Percentiles rank a stretch among this genome's conserved stretches.
Conservation (phyloP, 2,797 vertebrate species). For the Sebastes alutus region DNA sequence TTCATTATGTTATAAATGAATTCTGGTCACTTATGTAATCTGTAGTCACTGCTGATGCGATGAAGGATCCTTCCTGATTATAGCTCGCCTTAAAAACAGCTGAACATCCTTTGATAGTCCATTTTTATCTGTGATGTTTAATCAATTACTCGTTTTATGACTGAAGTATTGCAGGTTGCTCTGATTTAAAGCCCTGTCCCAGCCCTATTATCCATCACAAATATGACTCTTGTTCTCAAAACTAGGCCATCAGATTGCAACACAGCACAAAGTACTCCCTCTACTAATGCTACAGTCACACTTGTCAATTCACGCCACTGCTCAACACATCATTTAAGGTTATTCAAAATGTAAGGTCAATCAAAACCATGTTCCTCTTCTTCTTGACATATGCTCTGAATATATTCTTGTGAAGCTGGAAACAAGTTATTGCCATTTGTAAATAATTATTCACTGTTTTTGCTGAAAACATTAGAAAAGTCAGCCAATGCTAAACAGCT, state of each 20-base stretch:
- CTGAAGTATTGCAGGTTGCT: too few relatives aligned
- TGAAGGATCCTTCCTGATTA: neutral
- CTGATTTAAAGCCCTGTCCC: neutral
- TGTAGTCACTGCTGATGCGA: neutral
- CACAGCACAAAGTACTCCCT: neutral
- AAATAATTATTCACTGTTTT: neutral
- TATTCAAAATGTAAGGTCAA: neutral
- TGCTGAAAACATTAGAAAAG: neutral
- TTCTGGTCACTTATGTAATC: neutral
- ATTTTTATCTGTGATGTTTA: neutral
- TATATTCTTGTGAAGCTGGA: neutral
- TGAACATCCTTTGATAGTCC: neutral
- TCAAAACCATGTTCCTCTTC: neutral
- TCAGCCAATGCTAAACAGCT: neutral
- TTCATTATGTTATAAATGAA: neutral
- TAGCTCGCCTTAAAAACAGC: neutral
- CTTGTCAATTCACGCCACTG: neutral
- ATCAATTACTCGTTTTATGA: neutral
- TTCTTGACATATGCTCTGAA: neutral
- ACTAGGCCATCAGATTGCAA: neutral
- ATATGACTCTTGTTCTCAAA: neutral
- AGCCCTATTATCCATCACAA: neutral
- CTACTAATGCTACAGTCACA: neutral
- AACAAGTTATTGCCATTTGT: neutral
- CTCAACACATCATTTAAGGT: neutral